Conservation (phyloP, 2,113 vertebrate genomes). For the Mus spicilegus region DNA sequence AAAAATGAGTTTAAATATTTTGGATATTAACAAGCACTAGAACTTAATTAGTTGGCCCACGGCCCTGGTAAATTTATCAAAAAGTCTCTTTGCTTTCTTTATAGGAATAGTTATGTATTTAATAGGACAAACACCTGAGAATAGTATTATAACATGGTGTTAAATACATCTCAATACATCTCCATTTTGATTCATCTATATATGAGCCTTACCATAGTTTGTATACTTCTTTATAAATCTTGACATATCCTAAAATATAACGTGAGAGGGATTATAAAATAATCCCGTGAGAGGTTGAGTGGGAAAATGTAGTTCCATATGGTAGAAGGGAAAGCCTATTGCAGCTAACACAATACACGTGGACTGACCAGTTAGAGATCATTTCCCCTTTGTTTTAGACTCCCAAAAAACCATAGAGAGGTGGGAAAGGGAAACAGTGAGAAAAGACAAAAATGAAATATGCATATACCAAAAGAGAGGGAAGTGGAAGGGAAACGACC, state of each 20-base stretch:
- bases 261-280: background rate
- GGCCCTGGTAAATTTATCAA: background rate
- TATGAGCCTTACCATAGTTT: background rate
- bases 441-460: background rate
- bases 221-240: background rate
- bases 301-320: background rate
- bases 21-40: background rate
- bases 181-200: background rate
- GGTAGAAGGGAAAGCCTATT: background rate
- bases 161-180: background rate
- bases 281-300: background rate
- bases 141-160: background rate
- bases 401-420: background rate
- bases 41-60: background rate
- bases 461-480: background rate
- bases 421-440: background rate
- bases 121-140: background rate
- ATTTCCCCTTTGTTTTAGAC: background rate
- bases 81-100: background rate
- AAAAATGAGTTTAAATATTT: background rate
- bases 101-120: background rate
- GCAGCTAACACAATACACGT: background rate
- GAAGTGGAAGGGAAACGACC: background rate
- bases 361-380: background rate
- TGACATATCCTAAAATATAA: background rate